Percentiles rank a stretch among this genome's conserved stretches.
These are phyloP conservation scores for Drosophila tanythrix DNA, from an alignment of 2,888 invertebrate species.

Conservation along the genomic window DNA sequence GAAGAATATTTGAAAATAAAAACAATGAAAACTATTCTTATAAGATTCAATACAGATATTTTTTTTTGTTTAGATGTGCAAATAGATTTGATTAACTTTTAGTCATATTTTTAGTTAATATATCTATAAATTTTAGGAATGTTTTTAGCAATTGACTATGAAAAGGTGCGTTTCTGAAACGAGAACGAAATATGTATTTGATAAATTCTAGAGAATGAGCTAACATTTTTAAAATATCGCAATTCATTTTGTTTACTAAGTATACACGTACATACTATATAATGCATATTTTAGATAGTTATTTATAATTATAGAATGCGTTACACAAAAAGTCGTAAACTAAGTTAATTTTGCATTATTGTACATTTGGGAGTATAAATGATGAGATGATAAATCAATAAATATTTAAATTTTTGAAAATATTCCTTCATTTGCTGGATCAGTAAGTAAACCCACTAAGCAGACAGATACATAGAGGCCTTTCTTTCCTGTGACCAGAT, in stretches of 20 bases:
- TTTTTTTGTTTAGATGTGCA: conserved; percentile 48
- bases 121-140: conserved; percentile 42
- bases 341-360: conserved; percentile 59
- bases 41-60: conserved; percentile 19
- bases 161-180: conserved; percentile 55
- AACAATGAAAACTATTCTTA: conserved; percentile 18
- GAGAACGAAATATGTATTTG: conserved; percentile 22
- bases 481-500: not conserved
- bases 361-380: conserved; percentile 71
- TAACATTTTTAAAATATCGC: conserved; percentile 30
- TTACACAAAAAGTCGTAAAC: conserved; percentile 55
- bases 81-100: conserved; percentile 60
- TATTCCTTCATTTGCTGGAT: not conserved
- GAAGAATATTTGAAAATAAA: conserved; percentile 12
- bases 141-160: conserved; percentile 58
- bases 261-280: conserved; percentile 26
- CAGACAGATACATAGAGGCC: not conserved
- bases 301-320: conserved; percentile 53
- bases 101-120: conserved; percentile 74
- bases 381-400: conserved; percentile 68
- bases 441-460: not conserved
- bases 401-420: conserved; percentile 58
- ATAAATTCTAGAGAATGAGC: conserved; percentile 28
- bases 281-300: conserved; percentile 56
- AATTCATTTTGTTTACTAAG: conserved; percentile 45